These are phyloP conservation scores for Thera obeliscata DNA, from an alignment of 2,888 invertebrate species.

Conservation along the genomic window DNA sequence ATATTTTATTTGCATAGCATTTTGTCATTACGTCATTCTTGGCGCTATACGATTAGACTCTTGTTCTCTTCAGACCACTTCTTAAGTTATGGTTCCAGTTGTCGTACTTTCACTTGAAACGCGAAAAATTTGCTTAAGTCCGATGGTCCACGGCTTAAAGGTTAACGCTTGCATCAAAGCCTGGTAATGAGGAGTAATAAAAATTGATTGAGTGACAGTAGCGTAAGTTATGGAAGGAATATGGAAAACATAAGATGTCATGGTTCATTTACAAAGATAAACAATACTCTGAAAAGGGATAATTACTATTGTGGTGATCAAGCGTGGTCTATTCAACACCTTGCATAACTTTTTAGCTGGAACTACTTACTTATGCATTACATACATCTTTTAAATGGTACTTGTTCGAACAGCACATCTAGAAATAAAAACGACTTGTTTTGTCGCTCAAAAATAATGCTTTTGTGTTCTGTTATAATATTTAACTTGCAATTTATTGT, in stretches of 20 bases:
- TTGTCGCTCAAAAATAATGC: no score
- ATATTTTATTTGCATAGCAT: no score
- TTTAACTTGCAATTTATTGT: no score
- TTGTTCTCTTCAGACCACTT: no score
- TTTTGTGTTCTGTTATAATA: no score
- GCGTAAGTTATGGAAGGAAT: slow-evolving; percentile 7
- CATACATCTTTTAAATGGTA: not conserved
- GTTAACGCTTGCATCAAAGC: not conserved
- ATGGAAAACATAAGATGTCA: not conserved
- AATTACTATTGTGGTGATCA: slow-evolving; percentile 1
- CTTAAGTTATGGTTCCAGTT: no score
- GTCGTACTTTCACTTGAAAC: no score
- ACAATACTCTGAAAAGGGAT: slow-evolving; percentile 10
- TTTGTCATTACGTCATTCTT: no score
- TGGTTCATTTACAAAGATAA: slow-evolving; percentile 13
- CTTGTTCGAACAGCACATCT: no score
- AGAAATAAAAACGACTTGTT: no score
- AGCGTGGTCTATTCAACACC: slow-evolving; percentile 9
- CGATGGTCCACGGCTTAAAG: not conserved
- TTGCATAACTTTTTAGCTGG: not conserved
- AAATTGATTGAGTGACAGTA: not conserved
- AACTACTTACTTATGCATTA: not conserved
- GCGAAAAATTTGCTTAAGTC: no score
- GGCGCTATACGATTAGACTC: no score
- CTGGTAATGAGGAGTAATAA: not conserved